Evolutionary conservation across 2,113 vertebrate genomes (phyloP).

Genomic region (Vidua chalybeata): DNA sequence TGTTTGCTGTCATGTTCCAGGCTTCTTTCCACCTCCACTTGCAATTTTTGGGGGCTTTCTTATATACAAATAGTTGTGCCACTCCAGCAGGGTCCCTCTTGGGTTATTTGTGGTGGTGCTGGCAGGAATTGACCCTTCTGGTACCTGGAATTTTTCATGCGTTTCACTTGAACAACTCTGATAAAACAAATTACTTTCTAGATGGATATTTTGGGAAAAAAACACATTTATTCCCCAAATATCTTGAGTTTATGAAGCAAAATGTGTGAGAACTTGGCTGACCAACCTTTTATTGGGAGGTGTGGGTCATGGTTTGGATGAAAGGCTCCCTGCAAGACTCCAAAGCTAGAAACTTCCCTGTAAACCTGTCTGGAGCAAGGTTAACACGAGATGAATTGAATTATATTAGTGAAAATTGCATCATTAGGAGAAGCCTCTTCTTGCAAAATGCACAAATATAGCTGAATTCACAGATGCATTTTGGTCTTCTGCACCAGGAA

Average conservation of each 20-base stretch:
- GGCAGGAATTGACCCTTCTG: background rate
- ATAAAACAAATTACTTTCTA: background rate
- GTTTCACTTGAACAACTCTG: background rate
- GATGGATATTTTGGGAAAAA: background rate
- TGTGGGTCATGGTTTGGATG: background rate
- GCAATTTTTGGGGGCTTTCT: background rate
- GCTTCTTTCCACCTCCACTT: background rate
- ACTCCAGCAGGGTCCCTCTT: background rate
- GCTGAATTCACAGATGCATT: conserved; percentile 41
- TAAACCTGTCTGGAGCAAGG: background rate
- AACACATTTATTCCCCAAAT: background rate
- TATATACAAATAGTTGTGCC: background rate
- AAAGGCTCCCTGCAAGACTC: background rate
- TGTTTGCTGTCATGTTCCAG: background rate
- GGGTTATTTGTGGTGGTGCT: background rate
- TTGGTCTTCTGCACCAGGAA: conserved; percentile 9
- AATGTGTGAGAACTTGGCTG: background rate
- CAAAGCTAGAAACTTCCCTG: background rate
- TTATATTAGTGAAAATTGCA: conserved; percentile 16
- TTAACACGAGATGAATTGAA: conserved; percentile 6
- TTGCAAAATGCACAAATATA: conserved; percentile 23
- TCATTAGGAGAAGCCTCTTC: conserved; percentile 20
- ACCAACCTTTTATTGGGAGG: background rate
- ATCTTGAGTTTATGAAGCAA: background rate
- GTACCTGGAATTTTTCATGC: background rate